Evolutionary conservation across 2,888 invertebrate species (phyloP).

Genomic region (Notodonta dromedarius): DNA sequence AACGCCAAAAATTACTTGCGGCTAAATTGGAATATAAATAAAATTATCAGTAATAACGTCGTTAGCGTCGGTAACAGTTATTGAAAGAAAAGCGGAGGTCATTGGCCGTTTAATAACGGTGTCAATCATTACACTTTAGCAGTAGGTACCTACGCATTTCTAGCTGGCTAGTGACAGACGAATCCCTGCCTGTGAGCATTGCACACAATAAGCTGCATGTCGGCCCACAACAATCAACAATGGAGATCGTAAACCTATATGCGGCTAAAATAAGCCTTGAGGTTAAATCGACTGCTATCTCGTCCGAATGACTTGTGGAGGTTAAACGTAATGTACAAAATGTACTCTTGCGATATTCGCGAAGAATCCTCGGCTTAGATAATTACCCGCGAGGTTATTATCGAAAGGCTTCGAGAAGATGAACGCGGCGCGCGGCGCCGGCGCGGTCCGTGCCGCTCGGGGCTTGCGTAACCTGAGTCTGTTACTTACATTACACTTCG

Average conservation of each 20-base stretch:
- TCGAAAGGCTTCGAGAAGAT: conserved; percentile 45
- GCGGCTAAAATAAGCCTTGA: conserved; percentile 35
- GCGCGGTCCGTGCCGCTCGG: conserved; percentile 15
- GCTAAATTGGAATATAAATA: background rate
- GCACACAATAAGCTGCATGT: background rate
- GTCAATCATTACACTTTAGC: too few species aligned
- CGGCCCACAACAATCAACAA: conserved; percentile 25
- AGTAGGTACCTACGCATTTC: too few species aligned
- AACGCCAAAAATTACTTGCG: background rate
- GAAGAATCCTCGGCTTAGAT: conserved; percentile 42
- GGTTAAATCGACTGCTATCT: conserved; percentile 28
- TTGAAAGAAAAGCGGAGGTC: background rate
- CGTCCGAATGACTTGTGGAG: conserved; percentile 20
- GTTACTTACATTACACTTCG: conserved; percentile 5
- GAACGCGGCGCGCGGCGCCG: conserved; percentile 35
- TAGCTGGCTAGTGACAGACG: too few species aligned
- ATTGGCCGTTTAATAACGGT: too few species aligned
- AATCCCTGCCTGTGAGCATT: background rate
- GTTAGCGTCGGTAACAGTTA: background rate
- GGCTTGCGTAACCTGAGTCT: conserved; percentile 34
- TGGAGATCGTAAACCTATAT: conserved; percentile 46
- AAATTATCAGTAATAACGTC: background rate
- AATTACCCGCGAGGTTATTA: conserved; percentile 53
- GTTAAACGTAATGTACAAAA: conserved; percentile 22
- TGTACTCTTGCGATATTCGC: conserved; percentile 34